phyloP scores from a whole-genome alignment of 2,113 vertebrate genomes.

The Tamias sibiricus region DNA sequence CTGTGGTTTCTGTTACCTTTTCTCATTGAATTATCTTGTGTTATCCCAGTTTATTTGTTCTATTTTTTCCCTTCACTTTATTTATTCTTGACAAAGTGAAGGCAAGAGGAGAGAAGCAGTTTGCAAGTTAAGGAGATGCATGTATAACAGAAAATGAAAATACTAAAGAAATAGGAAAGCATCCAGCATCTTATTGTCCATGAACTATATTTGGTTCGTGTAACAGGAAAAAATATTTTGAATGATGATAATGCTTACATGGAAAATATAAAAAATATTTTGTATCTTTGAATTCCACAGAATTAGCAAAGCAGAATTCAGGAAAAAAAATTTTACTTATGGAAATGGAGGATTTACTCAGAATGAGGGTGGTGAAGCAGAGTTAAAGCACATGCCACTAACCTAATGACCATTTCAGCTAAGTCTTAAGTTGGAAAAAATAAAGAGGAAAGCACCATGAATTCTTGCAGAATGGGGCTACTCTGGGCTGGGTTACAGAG shows the following conservation, averaged over 20 bases:
- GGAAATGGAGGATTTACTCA: neutral
- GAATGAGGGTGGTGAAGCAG: neutral
- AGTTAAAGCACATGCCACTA: neutral
- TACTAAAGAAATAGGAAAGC: neutral
- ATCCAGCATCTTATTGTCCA: neutral
- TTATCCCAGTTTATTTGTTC: neutral
- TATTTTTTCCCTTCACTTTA: neutral
- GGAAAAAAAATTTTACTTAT: neutral
- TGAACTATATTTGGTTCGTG: neutral
- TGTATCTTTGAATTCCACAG: neutral
- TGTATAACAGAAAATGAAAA: conserved; percentile 40
- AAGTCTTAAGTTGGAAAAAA: neutral
- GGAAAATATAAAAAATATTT: neutral
- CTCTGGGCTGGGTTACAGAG: neutral
- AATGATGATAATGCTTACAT: neutral
- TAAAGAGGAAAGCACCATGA: neutral
- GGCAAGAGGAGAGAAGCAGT: neutral
- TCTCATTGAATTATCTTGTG: neutral
- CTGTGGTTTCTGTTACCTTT: neutral
- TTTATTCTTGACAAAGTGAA: neutral
- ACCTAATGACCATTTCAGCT: neutral
- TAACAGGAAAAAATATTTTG: neutral
- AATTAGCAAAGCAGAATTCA: neutral
- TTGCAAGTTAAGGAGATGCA: neutral
- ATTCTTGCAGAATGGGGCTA: neutral